Evolutionary conservation across 2,113 vertebrate species (phyloP).

Genomic region (Paedocypris sp.): DNA sequence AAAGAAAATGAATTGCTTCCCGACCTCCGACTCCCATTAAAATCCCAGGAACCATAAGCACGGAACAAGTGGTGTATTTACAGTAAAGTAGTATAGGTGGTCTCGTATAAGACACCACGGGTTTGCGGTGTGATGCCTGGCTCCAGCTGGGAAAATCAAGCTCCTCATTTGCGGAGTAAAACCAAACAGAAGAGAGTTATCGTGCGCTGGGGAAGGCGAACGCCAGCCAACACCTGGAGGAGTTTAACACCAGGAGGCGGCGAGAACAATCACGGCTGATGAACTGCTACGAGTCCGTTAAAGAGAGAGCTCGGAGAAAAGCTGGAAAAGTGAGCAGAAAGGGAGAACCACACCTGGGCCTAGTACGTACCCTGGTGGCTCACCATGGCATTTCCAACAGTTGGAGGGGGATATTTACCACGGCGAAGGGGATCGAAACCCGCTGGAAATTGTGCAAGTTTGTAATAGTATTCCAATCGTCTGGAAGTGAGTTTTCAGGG

Average conservation of each 20-base stretch:
- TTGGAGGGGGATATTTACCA: slow-evolving; percentile 63
- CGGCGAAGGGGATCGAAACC: slow-evolving; percentile 93
- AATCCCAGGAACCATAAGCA: slow-evolving; percentile 37
- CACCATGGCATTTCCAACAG: background rate
- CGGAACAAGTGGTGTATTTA: slow-evolving; percentile 47
- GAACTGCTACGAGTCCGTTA: background rate
- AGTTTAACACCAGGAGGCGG: slow-evolving; percentile 14
- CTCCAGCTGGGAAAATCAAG: slow-evolving; percentile 47
- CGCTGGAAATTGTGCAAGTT: no score
- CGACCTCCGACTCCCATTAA: slow-evolving; percentile 20
- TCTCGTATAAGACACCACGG: background rate
- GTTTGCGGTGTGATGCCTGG: slow-evolving; percentile 34
- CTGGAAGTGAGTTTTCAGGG: slow-evolving; percentile 92
- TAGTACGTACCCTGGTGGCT: background rate
- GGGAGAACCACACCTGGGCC: background rate
- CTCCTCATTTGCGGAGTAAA: slow-evolving; percentile 51
- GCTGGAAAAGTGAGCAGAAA: background rate
- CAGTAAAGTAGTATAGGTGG: slow-evolving; percentile 18
- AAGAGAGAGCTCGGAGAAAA: background rate
- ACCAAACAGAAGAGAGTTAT: slow-evolving; percentile 54
- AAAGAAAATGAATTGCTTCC: background rate
- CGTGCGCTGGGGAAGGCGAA: slow-evolving; percentile 47
- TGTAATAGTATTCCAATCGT: slow-evolving; percentile 90
- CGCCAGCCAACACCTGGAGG: slow-evolving; percentile 31
- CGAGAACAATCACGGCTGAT: slow-evolving; percentile 14